Evolutionary conservation across 37 sponge, comb jelly and placozoan genomes (phyloP), one percentile per base, ranked within the genome.

Genomic region (Spongilla lacustris): DNA sequence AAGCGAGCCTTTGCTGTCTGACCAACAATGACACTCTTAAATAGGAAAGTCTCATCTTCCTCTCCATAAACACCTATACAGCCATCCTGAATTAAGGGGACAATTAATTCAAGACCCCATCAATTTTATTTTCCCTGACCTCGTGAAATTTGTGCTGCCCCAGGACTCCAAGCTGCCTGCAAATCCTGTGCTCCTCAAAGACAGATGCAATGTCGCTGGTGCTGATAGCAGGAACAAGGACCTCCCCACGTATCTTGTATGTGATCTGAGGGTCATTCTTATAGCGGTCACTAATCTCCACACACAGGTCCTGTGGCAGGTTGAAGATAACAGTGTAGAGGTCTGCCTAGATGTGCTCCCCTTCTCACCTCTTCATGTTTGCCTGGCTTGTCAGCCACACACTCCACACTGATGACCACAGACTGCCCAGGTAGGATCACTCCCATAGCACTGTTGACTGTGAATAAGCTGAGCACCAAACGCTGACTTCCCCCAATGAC

Each of bases 141-240:
- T 89, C 89, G 17, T 85, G 81, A 27, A 87, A 80, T 73, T 71
- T 80, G 33, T 92, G 90, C 0, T 69, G 86, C 17, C 86, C 92
- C 25, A 97, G 76, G 11, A 89, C 86, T 49, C 94, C 89, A n/a
- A 92, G 82, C 74, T 87, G 80, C 69, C 75, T 81, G 86, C 98
- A 97, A 33, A 98, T 89, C 10, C 94, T 82, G 80, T 98, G 99
- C 81, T 98, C 99, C 66, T 98, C 99, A 93, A 96, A 98, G 3
- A 98, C 89, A 17, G 91, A 83, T 11, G 79, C 84, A 19, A 92
- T 36, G 73, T 93, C 98, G 24, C 84, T 80, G 21, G 66, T 85
- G 78, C 92, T 87, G 83, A 98, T 95, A 14, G 89, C 86, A 30
- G 99, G 99, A 1, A 93, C 82, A 26, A 92, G 74, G 19, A 94